phyloP scores from a whole-genome alignment of 1,140 invertebrate genomes.

The Cardiocondyla obscurior region DNA sequence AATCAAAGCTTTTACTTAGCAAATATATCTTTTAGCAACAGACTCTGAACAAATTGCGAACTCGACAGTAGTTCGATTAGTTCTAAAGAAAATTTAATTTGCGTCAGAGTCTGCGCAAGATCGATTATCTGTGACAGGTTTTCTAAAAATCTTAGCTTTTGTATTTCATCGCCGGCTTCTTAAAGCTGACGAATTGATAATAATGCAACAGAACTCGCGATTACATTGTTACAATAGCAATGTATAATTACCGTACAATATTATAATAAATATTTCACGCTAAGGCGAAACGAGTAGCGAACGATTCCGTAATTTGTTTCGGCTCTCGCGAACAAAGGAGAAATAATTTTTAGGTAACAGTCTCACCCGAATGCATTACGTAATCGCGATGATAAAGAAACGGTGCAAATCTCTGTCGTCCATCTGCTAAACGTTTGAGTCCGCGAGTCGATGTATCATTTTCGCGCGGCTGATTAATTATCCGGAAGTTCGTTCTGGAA shows the following conservation, averaged over 20 bases:
- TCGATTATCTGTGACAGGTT: neutral
- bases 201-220: neutral
- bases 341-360: neutral
- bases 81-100: constrained; percentile 11
- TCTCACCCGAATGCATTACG: neutral
- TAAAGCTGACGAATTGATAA: too few species aligned
- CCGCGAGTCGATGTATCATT: constrained; percentile 18
- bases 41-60: too few species aligned
- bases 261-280: neutral
- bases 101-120: neutral
- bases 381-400: neutral
- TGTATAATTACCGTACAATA: neutral
- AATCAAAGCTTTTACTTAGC: too few species aligned
- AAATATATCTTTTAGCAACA: too few species aligned
- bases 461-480: constrained; percentile 34
- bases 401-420: constrained; percentile 1
- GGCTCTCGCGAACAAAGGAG: neutral
- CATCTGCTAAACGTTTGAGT: neutral
- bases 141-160: neutral
- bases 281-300: neutral
- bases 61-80: too few species aligned
- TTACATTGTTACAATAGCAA: too few species aligned
- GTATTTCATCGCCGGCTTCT: neutral
- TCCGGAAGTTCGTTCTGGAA: constrained; percentile 3
- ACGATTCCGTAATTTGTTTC: neutral